Evolutionary conservation across 2,113 vertebrate species (phyloP).

Genomic region (Columba livia): DNA sequence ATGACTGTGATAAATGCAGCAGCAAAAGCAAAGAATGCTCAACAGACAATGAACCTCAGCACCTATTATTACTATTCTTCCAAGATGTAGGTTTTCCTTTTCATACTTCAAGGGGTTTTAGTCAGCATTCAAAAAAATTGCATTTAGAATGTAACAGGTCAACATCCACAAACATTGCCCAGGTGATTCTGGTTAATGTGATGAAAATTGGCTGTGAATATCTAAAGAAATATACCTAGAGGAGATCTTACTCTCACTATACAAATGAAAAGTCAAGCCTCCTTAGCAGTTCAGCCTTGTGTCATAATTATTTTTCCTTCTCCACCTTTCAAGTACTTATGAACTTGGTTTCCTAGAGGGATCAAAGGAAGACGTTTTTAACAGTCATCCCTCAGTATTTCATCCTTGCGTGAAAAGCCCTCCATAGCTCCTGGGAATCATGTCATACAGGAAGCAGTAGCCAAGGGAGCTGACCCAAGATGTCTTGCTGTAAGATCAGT

Average conservation of each 20-base stretch:
- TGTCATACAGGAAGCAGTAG: neutral
- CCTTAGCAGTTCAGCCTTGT: neutral
- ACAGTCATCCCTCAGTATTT: neutral
- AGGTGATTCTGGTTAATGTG: neutral
- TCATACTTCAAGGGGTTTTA: neutral
- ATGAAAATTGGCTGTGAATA: neutral
- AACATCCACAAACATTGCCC: neutral
- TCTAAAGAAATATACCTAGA: neutral
- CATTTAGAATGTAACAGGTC: neutral
- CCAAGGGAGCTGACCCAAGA: neutral
- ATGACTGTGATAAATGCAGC: neutral
- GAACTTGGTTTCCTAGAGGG: neutral
- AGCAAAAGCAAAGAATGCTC: neutral
- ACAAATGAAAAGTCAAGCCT: neutral
- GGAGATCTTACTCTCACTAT: neutral
- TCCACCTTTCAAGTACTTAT: neutral
- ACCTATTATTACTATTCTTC: neutral
- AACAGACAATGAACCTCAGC: neutral
- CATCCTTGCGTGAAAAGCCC: neutral
- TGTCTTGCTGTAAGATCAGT: neutral
- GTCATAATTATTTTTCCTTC: neutral
- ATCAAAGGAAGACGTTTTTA: neutral
- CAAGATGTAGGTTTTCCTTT: neutral
- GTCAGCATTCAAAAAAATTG: neutral
- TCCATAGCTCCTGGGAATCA: fast-evolving